These are phyloP conservation scores for Mixornis gularis DNA, from an alignment of 2,113 vertebrate genomes.

Conservation along the genomic window DNA sequence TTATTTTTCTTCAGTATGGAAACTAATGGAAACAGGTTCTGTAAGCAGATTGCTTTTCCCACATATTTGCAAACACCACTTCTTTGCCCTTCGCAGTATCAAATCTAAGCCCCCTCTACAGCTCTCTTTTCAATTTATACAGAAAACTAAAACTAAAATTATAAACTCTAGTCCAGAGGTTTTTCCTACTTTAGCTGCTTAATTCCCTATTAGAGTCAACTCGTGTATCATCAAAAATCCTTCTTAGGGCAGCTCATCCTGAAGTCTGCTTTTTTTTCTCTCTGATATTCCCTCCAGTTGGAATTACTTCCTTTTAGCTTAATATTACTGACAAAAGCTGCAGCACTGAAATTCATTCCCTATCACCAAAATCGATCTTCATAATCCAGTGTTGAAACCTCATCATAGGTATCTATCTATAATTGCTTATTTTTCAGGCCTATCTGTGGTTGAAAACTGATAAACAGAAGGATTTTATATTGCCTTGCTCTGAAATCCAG, in stretches of 20 bases:
- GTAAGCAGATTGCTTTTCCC: background rate
- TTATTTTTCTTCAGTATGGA: background rate
- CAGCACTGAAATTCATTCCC: background rate
- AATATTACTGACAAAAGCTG: background rate
- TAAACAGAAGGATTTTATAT: background rate
- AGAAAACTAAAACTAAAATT: constrained; percentile 6
- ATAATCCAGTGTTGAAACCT: background rate
- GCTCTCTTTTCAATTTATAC: background rate
- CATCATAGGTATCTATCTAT: background rate
- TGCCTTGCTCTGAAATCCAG: background rate
- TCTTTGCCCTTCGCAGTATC: background rate
- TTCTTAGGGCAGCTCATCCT: constrained; percentile 26
- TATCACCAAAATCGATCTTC: background rate
- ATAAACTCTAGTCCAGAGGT: background rate
- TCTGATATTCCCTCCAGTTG: background rate
- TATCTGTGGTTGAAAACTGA: background rate
- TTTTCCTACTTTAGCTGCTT: constrained; percentile 19
- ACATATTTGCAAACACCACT: background rate
- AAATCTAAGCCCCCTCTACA: background rate
- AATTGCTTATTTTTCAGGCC: background rate
- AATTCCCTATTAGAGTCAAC: constrained; percentile 24
- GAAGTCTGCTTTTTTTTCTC: background rate
- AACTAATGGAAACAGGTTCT: background rate
- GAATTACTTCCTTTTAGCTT: background rate
- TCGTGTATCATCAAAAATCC: constrained; percentile 24